Evolutionary conservation across 2,797 vertebrate genomes (phyloP).

Genomic region (Crocidura indochinensis): DNA sequence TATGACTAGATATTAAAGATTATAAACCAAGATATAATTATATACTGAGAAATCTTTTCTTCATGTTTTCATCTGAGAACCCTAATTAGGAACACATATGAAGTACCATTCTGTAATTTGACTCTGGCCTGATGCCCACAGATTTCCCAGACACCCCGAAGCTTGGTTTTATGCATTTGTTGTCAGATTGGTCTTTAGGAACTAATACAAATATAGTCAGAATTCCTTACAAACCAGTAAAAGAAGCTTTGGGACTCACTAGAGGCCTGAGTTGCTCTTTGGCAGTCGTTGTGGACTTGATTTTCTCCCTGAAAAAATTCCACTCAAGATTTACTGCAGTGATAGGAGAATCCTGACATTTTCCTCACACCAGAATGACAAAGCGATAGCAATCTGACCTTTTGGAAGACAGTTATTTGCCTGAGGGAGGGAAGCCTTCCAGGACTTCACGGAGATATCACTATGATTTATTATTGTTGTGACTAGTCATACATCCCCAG

Average conservation of each 20-base stretch:
- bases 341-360: conserved; percentile 54
- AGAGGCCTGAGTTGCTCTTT: neutral
- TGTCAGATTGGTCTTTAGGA: conserved; percentile 5
- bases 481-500: neutral
- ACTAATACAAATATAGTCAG: neutral
- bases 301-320: neutral
- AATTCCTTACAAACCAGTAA: neutral
- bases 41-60: neutral
- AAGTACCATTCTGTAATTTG: neutral
- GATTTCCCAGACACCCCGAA: neutral
- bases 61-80: neutral
- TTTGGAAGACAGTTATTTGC: neutral
- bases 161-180: neutral
- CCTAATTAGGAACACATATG: neutral
- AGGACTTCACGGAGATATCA: neutral
- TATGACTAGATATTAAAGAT: neutral
- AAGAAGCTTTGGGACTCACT: neutral
- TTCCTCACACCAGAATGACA: neutral
- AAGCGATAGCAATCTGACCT: conserved; percentile 12
- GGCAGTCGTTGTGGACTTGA: too few relatives aligned
- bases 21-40: neutral
- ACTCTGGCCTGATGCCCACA: neutral
- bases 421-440: neutral
- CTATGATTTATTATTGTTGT: neutral
- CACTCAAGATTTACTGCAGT: neutral